Percentiles rank a stretch among this genome's conserved stretches.
Evolutionary conservation across 2,797 vertebrate genomes (phyloP).

Genomic region (Falco naumanni): DNA sequence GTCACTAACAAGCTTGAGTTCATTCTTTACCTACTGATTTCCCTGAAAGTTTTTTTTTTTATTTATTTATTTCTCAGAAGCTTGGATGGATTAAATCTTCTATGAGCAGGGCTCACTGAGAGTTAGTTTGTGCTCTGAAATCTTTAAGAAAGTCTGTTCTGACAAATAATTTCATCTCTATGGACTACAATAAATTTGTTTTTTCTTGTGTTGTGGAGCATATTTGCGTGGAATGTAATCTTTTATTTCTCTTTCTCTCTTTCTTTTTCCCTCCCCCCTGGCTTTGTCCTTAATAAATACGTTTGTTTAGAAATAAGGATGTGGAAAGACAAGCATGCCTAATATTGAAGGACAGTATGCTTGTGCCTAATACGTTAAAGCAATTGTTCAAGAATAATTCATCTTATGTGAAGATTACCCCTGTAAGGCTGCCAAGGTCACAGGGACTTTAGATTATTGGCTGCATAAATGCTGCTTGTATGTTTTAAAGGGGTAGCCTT

Average conservation of each 20-base stretch:
- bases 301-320: conserved; percentile 56
- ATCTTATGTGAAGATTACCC: conserved; percentile 68
- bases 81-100: not conserved
- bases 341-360: conserved; percentile 70
- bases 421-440: conserved; percentile 69
- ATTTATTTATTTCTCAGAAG: not conserved
- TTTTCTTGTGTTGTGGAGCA: not conserved
- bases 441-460: conserved; percentile 37
- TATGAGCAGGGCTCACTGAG: not conserved
- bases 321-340: conserved; percentile 69
- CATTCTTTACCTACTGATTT: not conserved
- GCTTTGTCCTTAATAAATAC: conserved; percentile 58
- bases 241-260: not conserved
- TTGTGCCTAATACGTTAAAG: conserved; percentile 68
- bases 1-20: not conserved
- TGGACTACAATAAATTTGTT: not conserved
- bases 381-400: conserved; percentile 74
- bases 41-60: not conserved
- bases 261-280: not conserved
- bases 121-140: not conserved
- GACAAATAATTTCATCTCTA: not conserved
- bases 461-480: conserved; percentile 40
- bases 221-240: not conserved
- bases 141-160: not conserved
- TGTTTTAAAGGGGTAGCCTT: conserved; percentile 43